phyloP scores from a whole-genome alignment of 2,797 vertebrate genomes.

The Zenarchopterus dispar region DNA sequence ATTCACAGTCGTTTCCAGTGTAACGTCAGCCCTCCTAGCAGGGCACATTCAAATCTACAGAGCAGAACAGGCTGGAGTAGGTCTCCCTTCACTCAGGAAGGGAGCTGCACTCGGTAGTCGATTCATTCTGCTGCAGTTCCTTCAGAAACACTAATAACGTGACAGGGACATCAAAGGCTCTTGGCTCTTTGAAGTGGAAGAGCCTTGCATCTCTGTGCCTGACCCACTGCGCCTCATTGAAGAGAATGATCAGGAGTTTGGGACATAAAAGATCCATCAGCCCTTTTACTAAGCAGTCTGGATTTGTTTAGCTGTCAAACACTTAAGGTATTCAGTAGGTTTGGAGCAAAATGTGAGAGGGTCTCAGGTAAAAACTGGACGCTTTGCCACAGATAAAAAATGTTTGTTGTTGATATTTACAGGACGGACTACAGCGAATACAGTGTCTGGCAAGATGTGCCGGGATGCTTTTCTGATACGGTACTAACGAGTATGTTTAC shows the following conservation, averaged over 20 bases:
- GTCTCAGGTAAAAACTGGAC: constrained; percentile 51
- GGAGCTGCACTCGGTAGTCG: constrained; percentile 34
- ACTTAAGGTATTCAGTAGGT: constrained; percentile 42
- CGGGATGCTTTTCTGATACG: constrained; percentile 9
- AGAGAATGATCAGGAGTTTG: constrained; percentile 64
- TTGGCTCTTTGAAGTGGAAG: constrained; percentile 76
- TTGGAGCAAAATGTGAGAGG: constrained; percentile 30
- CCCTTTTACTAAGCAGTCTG: constrained; percentile 58
- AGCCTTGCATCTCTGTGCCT: constrained; percentile 61
- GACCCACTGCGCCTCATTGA: constrained; percentile 69
- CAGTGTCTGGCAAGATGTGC: constrained; percentile 4
- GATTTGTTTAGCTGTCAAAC: constrained; percentile 59
- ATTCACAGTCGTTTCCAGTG: constrained; percentile 33
- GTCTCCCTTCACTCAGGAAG: constrained; percentile 29
- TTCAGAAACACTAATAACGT: constrained; percentile 77
- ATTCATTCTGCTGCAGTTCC: constrained; percentile 69
- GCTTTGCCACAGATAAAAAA: constrained; percentile 12
- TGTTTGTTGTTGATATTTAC: constrained; percentile 16
- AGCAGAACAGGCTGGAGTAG: constrained; percentile 46
- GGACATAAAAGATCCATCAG: constrained; percentile 69
- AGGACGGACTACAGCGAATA: constrained; percentile 2
- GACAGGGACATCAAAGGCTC: constrained; percentile 77
- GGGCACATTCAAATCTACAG: constrained; percentile 54
- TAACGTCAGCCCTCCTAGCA: constrained; percentile 50
- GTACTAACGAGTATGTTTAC: not conserved